Conservation (phyloP, 2,797 vertebrate genomes). For the Oceanodroma leucorhoa region DNA sequence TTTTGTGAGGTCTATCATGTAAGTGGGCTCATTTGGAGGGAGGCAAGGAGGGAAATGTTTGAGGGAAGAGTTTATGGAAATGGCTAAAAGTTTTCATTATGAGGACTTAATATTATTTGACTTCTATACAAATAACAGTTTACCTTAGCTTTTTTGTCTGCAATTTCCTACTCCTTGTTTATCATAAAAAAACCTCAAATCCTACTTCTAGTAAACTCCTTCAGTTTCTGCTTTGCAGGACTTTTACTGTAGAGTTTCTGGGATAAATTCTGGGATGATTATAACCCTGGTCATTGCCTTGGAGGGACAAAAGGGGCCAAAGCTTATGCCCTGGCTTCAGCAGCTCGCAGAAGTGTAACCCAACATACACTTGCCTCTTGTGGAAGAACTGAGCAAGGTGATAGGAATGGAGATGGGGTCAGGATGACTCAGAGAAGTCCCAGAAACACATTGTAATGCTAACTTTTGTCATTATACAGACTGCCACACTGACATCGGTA, state of each 20-base stretch:
- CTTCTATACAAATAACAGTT: background rate
- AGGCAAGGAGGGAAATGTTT: background rate
- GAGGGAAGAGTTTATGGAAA: background rate
- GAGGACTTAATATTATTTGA: background rate
- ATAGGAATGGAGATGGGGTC: background rate
- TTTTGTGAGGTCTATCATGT: background rate
- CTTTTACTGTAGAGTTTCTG: background rate
- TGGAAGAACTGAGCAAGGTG: background rate
- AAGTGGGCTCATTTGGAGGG: background rate
- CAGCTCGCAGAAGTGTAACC: background rate
- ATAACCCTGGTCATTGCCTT: background rate
- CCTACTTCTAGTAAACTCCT: background rate
- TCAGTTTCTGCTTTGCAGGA: background rate
- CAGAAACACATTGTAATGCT: background rate
- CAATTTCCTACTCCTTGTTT: background rate
- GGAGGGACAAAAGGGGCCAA: background rate
- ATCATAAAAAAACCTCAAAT: background rate
- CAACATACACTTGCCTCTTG: background rate
- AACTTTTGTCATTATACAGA: background rate
- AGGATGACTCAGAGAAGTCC: background rate
- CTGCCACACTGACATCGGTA: accelerated
- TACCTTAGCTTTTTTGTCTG: background rate
- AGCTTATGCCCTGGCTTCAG: background rate
- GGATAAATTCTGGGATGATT: background rate
- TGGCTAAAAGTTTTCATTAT: background rate